A percentile compares a stretch with the other conserved stretches of the same genome.
phyloP scores from a whole-genome alignment of 1,140 invertebrate genomes.

The Heterodera carotae region DNA sequence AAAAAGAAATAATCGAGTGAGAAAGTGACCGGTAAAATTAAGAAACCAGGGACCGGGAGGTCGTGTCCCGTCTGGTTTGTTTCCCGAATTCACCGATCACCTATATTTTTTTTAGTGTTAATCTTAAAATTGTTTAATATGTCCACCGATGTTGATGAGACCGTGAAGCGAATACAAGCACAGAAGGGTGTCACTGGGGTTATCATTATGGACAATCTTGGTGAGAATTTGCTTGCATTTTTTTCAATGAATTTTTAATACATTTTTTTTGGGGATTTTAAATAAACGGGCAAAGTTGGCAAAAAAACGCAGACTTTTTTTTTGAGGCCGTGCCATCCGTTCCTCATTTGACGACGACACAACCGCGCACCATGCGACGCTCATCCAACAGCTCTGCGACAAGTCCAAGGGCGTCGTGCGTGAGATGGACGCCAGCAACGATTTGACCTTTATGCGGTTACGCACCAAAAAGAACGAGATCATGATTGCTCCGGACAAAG shows the following conservation, averaged over 20 bases:
- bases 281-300: too few species aligned
- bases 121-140: background rate
- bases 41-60: too few species aligned
- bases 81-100: too few species aligned
- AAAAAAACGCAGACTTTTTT: background rate
- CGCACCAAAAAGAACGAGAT: slow-evolving; percentile 97
- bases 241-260: too few species aligned
- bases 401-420: slow-evolving; percentile 88
- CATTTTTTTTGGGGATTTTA: too few species aligned
- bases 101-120: too few species aligned
- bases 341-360: slow-evolving; percentile 92
- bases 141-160: slow-evolving; percentile 86
- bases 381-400: slow-evolving; percentile 86
- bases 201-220: slow-evolving; percentile 93
- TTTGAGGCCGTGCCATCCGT: slow-evolving; percentile 84
- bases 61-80: too few species aligned
- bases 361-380: slow-evolving; percentile 88
- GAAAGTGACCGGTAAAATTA: too few species aligned
- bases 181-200: slow-evolving; percentile 95
- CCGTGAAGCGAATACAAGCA: slow-evolving; percentile 88
- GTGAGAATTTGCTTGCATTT: too few species aligned
- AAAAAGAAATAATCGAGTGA: too few species aligned
- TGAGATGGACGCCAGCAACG: slow-evolving; percentile 93
- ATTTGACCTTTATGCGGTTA: slow-evolving; percentile 89
- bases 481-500: slow-evolving; percentile 82